These are phyloP conservation scores for Antheraea pernyi DNA, from an alignment of 1,140 invertebrate species.

Conservation along the genomic window DNA sequence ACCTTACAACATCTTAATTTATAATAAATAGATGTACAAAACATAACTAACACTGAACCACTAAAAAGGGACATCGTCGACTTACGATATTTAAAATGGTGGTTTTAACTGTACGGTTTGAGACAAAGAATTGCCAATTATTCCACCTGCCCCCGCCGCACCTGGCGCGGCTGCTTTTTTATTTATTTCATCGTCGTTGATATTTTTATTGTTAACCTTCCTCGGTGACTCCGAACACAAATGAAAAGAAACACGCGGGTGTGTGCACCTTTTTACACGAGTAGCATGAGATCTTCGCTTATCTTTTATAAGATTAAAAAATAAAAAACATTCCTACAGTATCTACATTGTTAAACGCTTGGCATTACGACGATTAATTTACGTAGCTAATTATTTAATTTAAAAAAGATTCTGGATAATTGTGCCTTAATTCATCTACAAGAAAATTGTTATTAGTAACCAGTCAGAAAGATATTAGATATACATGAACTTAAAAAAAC, in stretches of 20 bases:
- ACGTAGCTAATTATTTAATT: no score
- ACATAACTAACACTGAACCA: not conserved
- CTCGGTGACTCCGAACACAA: constrained; percentile 31
- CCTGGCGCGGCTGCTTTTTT: constrained; percentile 71
- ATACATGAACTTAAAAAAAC: no score
- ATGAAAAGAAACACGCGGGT: constrained; percentile 42
- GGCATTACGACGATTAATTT: no score
- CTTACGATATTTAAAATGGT: constrained; percentile 52
- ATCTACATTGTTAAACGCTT: not conserved
- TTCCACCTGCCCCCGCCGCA: constrained; percentile 74
- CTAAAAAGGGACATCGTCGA: constrained; percentile 28
- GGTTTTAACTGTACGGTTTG: constrained; percentile 61
- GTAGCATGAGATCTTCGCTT: constrained; percentile 10
- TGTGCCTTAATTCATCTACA: no score
- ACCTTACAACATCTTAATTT: not conserved
- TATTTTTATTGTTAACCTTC: constrained; percentile 74
- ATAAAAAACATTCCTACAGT: not conserved
- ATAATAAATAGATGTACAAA: not conserved
- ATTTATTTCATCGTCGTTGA: constrained; percentile 73
- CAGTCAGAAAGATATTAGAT: no score
- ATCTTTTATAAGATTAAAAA: constrained; percentile 12
- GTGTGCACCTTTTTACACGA: constrained; percentile 29
- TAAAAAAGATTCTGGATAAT: no score
- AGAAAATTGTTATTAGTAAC: no score
- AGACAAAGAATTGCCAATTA: constrained; percentile 78